Conservation (phyloP, 1,140 invertebrate species). For the Samia ricini region DNA sequence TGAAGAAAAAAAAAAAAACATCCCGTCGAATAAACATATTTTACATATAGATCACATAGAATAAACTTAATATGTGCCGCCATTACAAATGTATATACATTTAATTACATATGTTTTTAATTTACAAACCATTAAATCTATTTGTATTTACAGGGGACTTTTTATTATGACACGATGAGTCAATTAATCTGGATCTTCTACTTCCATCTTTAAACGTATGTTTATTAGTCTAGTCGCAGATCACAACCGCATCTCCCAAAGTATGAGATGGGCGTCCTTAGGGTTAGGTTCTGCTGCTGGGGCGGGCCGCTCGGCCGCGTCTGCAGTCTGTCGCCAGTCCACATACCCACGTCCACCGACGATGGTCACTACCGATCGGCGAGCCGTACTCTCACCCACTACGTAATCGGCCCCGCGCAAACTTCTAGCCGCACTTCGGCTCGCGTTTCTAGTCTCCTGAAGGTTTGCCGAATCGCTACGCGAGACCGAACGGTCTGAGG, state of each 20-base stretch:
- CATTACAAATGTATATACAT: too few relatives aligned
- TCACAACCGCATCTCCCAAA: slow-evolving; percentile 95
- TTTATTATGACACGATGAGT: slow-evolving; percentile 34
- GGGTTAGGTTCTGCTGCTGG: slow-evolving; percentile 69
- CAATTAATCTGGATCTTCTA: too few relatives aligned
- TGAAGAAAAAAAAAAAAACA: not conserved
- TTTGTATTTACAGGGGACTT: slow-evolving; percentile 21
- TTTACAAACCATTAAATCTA: slow-evolving; percentile 1
- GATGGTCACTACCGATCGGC: slow-evolving; percentile 89
- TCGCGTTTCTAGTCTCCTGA: slow-evolving; percentile 26
- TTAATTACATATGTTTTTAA: slow-evolving; percentile 1
- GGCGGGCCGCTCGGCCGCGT: slow-evolving; percentile 71
- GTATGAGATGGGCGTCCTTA: slow-evolving; percentile 89
- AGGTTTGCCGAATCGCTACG: slow-evolving; percentile 54
- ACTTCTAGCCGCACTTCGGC: slow-evolving; percentile 47
- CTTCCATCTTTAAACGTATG: too few relatives aligned
- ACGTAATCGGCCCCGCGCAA: slow-evolving; percentile 66
- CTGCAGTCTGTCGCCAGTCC: slow-evolving; percentile 87
- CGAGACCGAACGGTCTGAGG: slow-evolving; percentile 61
- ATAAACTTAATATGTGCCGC: too few relatives aligned
- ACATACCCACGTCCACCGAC: slow-evolving; percentile 93
- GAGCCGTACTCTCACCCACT: slow-evolving; percentile 74
- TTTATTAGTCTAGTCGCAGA: slow-evolving; percentile 12
- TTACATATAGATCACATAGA: too few relatives aligned
- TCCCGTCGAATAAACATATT: too few relatives aligned